These are phyloP conservation scores for Manduca sexta DNA, from an alignment of 1,140 invertebrate species.

Conservation along the genomic window DNA sequence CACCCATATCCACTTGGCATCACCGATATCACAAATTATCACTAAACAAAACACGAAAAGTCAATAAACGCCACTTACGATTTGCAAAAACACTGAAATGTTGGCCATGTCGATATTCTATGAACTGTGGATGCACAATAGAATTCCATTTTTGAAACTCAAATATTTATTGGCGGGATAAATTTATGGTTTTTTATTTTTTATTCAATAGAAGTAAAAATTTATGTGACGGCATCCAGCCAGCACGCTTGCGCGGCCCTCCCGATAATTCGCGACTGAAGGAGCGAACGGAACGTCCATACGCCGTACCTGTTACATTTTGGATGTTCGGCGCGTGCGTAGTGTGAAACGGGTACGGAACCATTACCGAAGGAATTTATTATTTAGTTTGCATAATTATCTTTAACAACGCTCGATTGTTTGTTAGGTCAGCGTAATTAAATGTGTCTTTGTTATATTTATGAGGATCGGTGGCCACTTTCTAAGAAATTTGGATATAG, in stretches of 20 bases:
- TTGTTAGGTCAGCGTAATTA: constrained; percentile 15
- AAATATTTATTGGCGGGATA: constrained; percentile 27
- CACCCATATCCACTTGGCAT: constrained; percentile 62
- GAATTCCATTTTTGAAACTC: constrained; percentile 36
- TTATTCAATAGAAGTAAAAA: constrained; percentile 21
- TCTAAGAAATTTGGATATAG: too few relatives aligned
- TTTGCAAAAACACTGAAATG: constrained; percentile 23
- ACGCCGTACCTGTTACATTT: constrained; percentile 54
- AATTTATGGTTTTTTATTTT: constrained; percentile 41
- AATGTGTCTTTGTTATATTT: background rate
- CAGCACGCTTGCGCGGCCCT: constrained; percentile 44
- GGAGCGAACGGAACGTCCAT: constrained; percentile 23
- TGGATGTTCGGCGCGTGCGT: constrained; percentile 57
- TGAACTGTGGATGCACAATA: background rate
- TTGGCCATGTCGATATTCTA: constrained; percentile 17
- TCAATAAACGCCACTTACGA: constrained; percentile 47
- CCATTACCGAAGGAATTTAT: constrained; percentile 14
- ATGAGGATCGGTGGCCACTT: too few relatives aligned
- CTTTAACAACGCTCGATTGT: constrained; percentile 19
- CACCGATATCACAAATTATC: constrained; percentile 59
- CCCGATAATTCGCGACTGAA: constrained; percentile 50
- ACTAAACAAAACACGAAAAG: constrained; percentile 64
- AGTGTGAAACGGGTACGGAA: constrained; percentile 17
- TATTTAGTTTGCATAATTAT: constrained; percentile 24
- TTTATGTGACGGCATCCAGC: constrained; percentile 22